Percentiles rank a stretch among this genome's conserved stretches.
These are phyloP conservation scores for Plestiodon gilberti DNA, from an alignment of 2,113 vertebrate genomes.

Conservation along the genomic window DNA sequence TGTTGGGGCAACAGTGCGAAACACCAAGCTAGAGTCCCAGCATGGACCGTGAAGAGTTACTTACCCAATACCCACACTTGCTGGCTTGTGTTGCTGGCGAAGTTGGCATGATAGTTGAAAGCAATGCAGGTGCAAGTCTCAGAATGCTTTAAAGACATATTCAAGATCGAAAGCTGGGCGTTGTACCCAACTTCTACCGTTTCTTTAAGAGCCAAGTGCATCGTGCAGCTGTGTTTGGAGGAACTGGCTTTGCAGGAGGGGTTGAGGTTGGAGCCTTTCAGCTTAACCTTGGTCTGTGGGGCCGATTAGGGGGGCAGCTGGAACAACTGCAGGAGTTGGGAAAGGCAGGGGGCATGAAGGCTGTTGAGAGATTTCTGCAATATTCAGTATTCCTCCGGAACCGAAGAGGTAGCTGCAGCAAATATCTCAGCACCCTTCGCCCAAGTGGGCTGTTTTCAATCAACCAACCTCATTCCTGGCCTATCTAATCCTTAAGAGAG, in stretches of 20 bases:
- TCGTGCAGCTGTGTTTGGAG: not conserved
- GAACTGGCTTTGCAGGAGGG: not conserved
- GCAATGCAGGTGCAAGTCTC: not conserved
- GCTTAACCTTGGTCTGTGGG: not conserved
- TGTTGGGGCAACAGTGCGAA: not conserved
- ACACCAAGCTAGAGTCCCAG: not conserved
- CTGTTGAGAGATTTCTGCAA: too few species aligned
- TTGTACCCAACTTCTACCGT: not conserved
- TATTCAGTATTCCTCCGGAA: not conserved
- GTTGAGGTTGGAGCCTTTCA: constrained; percentile 6
- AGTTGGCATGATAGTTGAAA: not conserved
- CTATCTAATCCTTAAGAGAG: not conserved
- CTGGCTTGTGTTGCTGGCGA: not conserved
- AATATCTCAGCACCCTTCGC: too few species aligned
- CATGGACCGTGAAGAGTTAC: not conserved
- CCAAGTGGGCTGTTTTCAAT: too few species aligned
- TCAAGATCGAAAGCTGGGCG: not conserved
- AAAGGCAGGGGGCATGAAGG: not conserved
- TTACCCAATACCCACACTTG: not conserved
- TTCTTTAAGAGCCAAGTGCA: not conserved
- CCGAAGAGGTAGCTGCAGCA: not conserved
- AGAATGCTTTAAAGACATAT: not conserved
- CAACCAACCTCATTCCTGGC: too few species aligned
- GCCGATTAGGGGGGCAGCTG: not conserved
- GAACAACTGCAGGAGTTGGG: not conserved